Percentiles rank a stretch among this genome's conserved stretches.
These are phyloP conservation scores for Neosilurus hyrtlii DNA, from an alignment of 2,797 vertebrate species.

Conservation along the genomic window DNA sequence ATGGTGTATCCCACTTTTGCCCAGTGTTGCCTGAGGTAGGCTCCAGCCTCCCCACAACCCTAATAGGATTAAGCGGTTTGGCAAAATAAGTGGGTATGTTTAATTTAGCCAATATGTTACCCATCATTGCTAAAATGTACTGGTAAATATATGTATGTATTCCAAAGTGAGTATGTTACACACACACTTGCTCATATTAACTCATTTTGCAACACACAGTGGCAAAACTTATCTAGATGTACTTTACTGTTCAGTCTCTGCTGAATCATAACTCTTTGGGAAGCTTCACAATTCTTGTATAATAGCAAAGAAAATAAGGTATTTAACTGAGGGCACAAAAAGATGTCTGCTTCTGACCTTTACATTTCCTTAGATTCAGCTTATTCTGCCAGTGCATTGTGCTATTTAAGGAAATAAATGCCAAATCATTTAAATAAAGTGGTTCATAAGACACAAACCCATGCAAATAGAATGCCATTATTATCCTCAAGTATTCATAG, in stretches of 20 bases:
- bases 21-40: too few relatives aligned
- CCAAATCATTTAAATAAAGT: constrained; percentile 29
- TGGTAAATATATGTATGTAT: neutral
- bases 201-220: neutral
- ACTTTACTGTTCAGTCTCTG: constrained; percentile 7
- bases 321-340: constrained; percentile 24
- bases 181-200: neutral
- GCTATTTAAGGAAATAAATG: constrained; percentile 25
- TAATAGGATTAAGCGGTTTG: too few relatives aligned
- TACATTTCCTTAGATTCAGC: constrained; percentile 31
- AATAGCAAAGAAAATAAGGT: constrained; percentile 34
- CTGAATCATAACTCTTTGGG: neutral
- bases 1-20: too few relatives aligned
- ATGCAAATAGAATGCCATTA: constrained; percentile 24
- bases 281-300: constrained; percentile 38
- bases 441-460: constrained; percentile 17
- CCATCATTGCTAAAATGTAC: neutral
- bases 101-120: neutral
- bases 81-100: too few relatives aligned
- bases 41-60: too few relatives aligned
- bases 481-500: constrained; percentile 15
- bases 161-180: constrained; percentile 1
- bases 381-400: constrained; percentile 7
- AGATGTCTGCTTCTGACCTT: constrained; percentile 40
- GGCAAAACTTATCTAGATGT: constrained; percentile 18